Evolutionary conservation across 2,888 invertebrate species (phyloP).

Genomic region (Mycalesis mineus): DNA sequence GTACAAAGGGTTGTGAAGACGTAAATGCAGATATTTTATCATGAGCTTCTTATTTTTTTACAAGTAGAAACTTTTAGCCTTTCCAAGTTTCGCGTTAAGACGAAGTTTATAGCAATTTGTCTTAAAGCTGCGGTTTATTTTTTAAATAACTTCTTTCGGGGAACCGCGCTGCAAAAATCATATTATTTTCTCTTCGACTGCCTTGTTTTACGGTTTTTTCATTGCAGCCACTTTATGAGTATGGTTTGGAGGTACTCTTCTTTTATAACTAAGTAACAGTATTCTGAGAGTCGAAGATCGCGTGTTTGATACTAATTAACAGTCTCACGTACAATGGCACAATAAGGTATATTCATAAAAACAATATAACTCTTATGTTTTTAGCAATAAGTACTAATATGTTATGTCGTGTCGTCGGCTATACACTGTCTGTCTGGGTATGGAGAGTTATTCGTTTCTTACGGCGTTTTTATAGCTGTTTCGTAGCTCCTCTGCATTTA

Average conservation of each 20-base stretch:
- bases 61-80: slow-evolving; percentile 1
- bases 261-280: slow-evolving; percentile 55
- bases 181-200: slow-evolving; percentile 62
- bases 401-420: background rate
- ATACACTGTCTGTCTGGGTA: slow-evolving; percentile 42
- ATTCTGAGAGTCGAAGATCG: slow-evolving; percentile 55
- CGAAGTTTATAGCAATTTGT: slow-evolving; percentile 13
- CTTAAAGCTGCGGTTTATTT: slow-evolving; percentile 16
- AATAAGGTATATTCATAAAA: slow-evolving; percentile 14
- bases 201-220: slow-evolving; percentile 70
- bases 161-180: slow-evolving; percentile 52
- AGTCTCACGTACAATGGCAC: slow-evolving; percentile 56
- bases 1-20: background rate
- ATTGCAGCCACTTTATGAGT: slow-evolving; percentile 70
- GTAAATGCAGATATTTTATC: background rate
- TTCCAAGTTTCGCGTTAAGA: slow-evolving; percentile 1
- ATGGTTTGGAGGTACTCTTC: slow-evolving; percentile 58
- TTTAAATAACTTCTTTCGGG: slow-evolving; percentile 34
- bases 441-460: slow-evolving; percentile 52
- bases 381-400: slow-evolving; percentile 9
- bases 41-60: background rate
- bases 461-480: slow-evolving; percentile 39
- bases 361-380: slow-evolving; percentile 29
- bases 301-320: slow-evolving; percentile 72
- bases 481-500: slow-evolving; percentile 24